Conservation (phyloP, 1,140 invertebrate genomes). For the Eurosta solidaginis region DNA sequence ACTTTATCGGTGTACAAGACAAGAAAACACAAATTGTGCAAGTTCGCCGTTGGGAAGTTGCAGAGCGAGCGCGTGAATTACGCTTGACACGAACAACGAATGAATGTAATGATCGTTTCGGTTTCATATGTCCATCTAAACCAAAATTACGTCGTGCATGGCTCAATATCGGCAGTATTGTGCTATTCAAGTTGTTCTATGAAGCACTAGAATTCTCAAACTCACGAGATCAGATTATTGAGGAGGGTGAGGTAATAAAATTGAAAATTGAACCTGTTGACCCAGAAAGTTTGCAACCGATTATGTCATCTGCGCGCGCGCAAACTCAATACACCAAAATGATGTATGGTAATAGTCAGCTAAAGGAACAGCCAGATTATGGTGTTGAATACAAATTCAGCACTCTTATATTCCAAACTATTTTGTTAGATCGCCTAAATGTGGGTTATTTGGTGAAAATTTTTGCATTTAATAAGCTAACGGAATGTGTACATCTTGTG, state of each 20-base stretch:
- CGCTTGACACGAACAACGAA: neutral
- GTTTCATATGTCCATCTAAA: neutral
- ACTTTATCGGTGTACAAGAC: neutral
- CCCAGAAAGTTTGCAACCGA: neutral
- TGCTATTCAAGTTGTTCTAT: neutral
- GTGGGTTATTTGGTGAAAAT: neutral
- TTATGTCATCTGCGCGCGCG: neutral
- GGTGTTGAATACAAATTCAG: neutral
- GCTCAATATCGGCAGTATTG: neutral
- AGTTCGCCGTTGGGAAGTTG: neutral
- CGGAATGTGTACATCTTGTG: neutral
- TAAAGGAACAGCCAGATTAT: neutral
- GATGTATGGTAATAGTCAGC: neutral
- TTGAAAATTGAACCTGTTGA: neutral
- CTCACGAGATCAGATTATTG: neutral
- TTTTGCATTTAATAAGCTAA: neutral
- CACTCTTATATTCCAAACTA: neutral
- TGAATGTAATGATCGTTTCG: neutral
- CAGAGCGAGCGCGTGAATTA: neutral
- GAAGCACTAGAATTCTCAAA: neutral
- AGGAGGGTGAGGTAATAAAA: neutral
- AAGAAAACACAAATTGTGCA: neutral
- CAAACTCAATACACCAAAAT: neutral
- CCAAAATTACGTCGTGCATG: neutral
- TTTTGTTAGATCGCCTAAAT: neutral